phyloP scores from a whole-genome alignment of 2,888 invertebrate species.

The Monopis laevigella region DNA sequence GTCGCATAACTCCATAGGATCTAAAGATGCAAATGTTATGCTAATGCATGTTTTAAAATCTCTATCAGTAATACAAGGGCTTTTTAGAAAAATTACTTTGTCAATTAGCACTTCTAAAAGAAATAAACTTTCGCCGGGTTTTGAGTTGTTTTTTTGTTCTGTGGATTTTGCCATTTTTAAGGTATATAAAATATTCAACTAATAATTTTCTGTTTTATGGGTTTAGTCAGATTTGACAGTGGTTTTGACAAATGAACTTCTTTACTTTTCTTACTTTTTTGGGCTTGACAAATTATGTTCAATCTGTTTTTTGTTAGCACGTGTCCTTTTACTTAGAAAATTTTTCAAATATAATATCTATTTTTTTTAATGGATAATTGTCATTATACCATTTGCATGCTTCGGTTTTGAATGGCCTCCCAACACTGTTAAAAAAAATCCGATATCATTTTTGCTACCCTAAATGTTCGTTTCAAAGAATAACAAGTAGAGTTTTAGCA shows the following conservation, averaged over 20 bases:
- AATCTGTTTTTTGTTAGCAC: no score
- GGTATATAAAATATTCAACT: no score
- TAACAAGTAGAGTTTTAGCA: no score
- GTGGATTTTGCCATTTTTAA: no score
- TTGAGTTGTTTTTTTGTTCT: no score
- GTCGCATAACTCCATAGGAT: conserved; percentile 70
- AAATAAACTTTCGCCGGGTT: conserved; percentile 70
- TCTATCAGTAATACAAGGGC: conserved; percentile 51
- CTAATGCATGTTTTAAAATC: conserved; percentile 69
- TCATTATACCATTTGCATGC: conserved; percentile 67
- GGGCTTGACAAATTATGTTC: no score
- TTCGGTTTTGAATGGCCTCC: conserved; percentile 60
- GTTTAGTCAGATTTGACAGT: no score
- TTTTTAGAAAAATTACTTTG: conserved; percentile 45
- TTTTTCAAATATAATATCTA: conserved; percentile 40
- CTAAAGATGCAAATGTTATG: conserved; percentile 67
- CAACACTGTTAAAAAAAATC: conserved; percentile 51
- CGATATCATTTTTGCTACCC: no score
- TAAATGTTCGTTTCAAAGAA: no score
- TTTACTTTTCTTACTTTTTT: no score
- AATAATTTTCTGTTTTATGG: no score
- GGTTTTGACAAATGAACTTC: no score
- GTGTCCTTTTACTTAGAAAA: conserved; percentile 31
- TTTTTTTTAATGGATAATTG: conserved; percentile 61
- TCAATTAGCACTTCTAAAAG: conserved; percentile 72